Conservation (phyloP, 2,888 invertebrate species). For the Meta bourneti region DNA sequence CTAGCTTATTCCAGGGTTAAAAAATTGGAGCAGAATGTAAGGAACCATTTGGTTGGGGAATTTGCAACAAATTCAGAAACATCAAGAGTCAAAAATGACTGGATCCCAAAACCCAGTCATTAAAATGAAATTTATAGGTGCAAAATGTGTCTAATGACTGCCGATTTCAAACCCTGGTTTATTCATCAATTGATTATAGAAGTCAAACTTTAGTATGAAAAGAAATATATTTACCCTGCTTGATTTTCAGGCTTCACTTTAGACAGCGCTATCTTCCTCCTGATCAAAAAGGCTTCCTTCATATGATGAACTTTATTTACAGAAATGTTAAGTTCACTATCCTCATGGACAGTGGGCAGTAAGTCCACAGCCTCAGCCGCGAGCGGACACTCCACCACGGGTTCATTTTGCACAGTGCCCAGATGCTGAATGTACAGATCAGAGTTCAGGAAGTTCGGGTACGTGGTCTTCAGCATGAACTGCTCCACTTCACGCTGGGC, state of each 20-base stretch:
- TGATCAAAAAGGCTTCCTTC: background rate
- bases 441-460: slow-evolving; percentile 94
- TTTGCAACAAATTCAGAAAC: too few species aligned
- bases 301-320: background rate
- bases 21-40: too few species aligned
- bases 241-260: slow-evolving; percentile 86
- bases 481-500: slow-evolving; percentile 91
- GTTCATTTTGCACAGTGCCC: slow-evolving; percentile 78
- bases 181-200: too few species aligned
- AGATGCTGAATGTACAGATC: slow-evolving; percentile 89
- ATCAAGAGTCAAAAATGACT: too few species aligned
- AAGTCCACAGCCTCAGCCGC: slow-evolving; percentile 82
- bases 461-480: slow-evolving; percentile 91
- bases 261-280: slow-evolving; percentile 78
- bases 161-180: too few species aligned
- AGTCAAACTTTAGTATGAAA: background rate
- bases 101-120: too few species aligned
- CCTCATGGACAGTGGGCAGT: slow-evolving; percentile 93
- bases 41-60: too few species aligned
- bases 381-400: slow-evolving; percentile 70
- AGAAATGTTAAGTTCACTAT: slow-evolving; percentile 85
- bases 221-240: slow-evolving; percentile 80
- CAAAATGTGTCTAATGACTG: too few species aligned
- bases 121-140: too few species aligned
- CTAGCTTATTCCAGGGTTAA: too few species aligned